phyloP scores from a whole-genome alignment of 2,888 invertebrate species.

The Tiphia femorata region DNA sequence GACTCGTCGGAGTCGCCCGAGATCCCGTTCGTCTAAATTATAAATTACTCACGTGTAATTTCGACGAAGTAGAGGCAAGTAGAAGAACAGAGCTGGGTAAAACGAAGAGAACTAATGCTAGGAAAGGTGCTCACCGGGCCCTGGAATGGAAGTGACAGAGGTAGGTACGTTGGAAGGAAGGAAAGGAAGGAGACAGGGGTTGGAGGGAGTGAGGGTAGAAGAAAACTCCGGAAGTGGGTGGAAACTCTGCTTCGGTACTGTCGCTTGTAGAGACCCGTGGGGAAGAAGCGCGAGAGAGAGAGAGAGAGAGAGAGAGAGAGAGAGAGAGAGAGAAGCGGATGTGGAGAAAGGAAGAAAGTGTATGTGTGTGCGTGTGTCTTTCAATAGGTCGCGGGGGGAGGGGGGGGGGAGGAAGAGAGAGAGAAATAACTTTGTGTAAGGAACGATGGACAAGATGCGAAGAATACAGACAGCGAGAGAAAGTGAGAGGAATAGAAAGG shows the following conservation, averaged over 20 bases:
- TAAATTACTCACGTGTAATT: conserved; percentile 54
- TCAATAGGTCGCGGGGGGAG: too few species aligned
- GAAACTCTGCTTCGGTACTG: conserved; percentile 34
- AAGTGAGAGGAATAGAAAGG: neutral
- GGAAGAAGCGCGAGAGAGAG: neutral
- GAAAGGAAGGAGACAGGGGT: conserved; percentile 1
- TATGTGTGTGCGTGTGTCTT: too few species aligned
- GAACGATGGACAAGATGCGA: too few species aligned
- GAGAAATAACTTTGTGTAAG: too few species aligned
- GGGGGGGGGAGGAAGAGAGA: too few species aligned
- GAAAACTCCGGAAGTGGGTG: conserved; percentile 22
- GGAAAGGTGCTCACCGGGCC: conserved; percentile 20
- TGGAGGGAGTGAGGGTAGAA: conserved; percentile 5
- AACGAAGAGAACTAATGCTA: conserved; percentile 38
- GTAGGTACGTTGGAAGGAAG: conserved; percentile 20
- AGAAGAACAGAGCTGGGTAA: conserved; percentile 25
- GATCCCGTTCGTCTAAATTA: conserved; percentile 42
- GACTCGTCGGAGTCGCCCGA: too few species aligned
- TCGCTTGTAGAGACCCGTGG: neutral
- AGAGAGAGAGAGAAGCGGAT: neutral
- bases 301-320: neutral
- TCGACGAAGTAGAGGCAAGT: conserved; percentile 20
- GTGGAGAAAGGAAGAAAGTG: too few species aligned
- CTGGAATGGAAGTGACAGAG: conserved; percentile 41
- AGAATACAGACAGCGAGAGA: neutral